These are phyloP conservation scores for Bostrychus sinensis DNA, from an alignment of 2,113 vertebrate genomes.

Conservation along the genomic window DNA sequence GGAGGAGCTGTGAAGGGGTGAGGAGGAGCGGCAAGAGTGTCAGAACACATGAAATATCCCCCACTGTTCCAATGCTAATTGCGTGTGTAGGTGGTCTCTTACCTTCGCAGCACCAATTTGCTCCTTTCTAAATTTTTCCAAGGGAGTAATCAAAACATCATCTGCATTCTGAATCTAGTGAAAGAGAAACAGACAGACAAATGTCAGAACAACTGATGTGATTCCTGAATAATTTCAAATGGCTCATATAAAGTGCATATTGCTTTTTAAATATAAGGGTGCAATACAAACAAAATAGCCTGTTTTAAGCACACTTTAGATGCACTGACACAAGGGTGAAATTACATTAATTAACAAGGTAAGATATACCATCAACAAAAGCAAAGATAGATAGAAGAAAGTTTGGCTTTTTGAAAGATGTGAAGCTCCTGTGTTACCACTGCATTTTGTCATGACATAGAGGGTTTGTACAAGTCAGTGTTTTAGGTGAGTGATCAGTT, in stretches of 20 bases:
- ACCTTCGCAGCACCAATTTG: constrained; percentile 98
- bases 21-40: not conserved
- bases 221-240: constrained; percentile 16
- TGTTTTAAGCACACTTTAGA: too few species aligned
- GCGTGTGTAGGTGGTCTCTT: constrained; percentile 69
- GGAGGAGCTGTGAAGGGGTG: constrained; percentile 15
- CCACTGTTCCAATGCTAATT: constrained; percentile 39
- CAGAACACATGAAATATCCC: constrained; percentile 13
- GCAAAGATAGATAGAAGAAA: constrained; percentile 49
- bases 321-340: not conserved
- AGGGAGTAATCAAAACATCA: constrained; percentile 93
- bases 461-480: constrained; percentile 52
- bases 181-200: constrained; percentile 14
- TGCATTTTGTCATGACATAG: constrained; percentile 52
- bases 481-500: constrained; percentile 21
- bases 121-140: constrained; percentile 97
- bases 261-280: not conserved
- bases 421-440: constrained; percentile 51
- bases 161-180: constrained; percentile 96
- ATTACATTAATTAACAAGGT: constrained; percentile 30
- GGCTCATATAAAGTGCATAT: too few species aligned
- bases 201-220: constrained; percentile 18
- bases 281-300: constrained; percentile 23
- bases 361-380: constrained; percentile 47
- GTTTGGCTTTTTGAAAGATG: constrained; percentile 42